These are phyloP conservation scores for Phenacoccus solenopsis DNA, from an alignment of 1,140 invertebrate genomes.

Conservation along the genomic window DNA sequence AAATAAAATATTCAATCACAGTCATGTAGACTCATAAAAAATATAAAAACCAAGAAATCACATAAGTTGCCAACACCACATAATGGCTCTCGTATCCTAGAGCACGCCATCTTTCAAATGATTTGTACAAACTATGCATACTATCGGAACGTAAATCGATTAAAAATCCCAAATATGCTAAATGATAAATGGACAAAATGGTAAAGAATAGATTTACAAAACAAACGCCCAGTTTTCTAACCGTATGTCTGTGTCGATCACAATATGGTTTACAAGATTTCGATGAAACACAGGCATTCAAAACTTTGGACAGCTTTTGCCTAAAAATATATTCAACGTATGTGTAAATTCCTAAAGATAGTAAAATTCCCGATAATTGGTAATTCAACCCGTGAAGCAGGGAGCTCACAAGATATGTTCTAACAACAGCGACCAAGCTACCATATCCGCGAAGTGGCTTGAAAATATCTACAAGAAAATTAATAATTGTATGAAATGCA, in stretches of 20 bases:
- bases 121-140: not conserved
- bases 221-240: not conserved
- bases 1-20: not conserved
- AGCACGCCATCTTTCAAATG: not conserved
- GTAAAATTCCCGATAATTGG: conserved; percentile 73
- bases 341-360: conserved; percentile 82
- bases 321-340: conserved; percentile 76
- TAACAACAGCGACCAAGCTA: conserved; percentile 60
- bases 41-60: not conserved
- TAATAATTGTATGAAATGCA: conserved; percentile 19
- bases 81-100: not conserved
- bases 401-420: conserved; percentile 79
- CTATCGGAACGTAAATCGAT: conserved; percentile 1
- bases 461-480: conserved; percentile 59
- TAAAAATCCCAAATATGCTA: conserved; percentile 40
- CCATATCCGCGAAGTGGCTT: conserved; percentile 55
- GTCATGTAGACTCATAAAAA: not conserved
- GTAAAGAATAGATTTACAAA: conserved; percentile 58
- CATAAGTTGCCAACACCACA: not conserved
- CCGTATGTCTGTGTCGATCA: not conserved
- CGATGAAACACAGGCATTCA: conserved; percentile 30
- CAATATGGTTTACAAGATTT: conserved; percentile 9
- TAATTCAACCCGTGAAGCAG: conserved; percentile 86
- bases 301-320: conserved; percentile 52
- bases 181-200: conserved; percentile 58